A percentile compares a stretch with the other conserved stretches of the same genome.
Conservation (phyloP, 2,888 invertebrate genomes). For the Diogma glabrata region DNA sequence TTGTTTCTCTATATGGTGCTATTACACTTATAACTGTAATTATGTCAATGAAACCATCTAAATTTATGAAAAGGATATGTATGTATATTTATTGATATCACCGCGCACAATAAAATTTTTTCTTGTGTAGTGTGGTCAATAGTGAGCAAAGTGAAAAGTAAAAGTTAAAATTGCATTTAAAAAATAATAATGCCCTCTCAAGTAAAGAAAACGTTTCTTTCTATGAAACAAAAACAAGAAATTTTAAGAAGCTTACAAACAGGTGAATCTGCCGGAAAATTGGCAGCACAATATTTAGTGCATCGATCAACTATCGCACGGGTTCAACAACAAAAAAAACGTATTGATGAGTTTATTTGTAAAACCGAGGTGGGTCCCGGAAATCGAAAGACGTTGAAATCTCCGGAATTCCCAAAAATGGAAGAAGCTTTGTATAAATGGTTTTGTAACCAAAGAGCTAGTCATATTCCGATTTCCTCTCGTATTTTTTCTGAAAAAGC, state of each 20-base stretch:
- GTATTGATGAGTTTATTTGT: not conserved
- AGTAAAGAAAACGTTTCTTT: not conserved
- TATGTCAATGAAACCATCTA: too few species aligned
- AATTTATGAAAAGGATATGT: too few species aligned
- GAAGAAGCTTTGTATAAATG: slow-evolving; percentile 16
- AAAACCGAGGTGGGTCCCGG: slow-evolving; percentile 12
- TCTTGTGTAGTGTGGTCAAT: too few species aligned
- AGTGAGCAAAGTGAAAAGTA: too few species aligned
- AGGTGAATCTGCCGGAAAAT: not conserved
- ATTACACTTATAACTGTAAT: too few species aligned
- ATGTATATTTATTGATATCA: too few species aligned
- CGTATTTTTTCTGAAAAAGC: not conserved
- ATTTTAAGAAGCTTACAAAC: not conserved
- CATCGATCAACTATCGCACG: not conserved
- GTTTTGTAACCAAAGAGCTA: slow-evolving; percentile 10
- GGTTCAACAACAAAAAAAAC: not conserved
- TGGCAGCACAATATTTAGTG: not conserved
- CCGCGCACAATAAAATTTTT: too few species aligned
- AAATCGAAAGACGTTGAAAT: slow-evolving; percentile 12
- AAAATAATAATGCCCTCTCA: not conserved
- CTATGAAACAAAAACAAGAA: not conserved
- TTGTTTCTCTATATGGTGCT: too few species aligned
- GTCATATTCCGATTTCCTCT: not conserved
- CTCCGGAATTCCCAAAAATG: slow-evolving; percentile 12
- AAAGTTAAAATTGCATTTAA: too few species aligned